Evolutionary conservation across 2,888 invertebrate genomes (phyloP).

Genomic region (Trichogramma evanescens): DNA sequence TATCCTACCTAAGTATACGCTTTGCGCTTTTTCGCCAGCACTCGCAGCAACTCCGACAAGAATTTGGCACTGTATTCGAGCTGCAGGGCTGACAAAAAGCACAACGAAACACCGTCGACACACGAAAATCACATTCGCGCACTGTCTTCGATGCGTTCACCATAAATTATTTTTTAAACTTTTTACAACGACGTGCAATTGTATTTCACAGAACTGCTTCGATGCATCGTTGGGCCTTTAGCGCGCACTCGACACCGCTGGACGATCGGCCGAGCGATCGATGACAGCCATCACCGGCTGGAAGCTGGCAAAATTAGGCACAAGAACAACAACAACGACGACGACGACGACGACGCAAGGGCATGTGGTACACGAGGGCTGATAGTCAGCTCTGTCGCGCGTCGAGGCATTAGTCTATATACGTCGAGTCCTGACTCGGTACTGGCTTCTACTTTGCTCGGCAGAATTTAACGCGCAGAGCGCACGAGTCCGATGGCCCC

Average conservation of each 20-base stretch:
- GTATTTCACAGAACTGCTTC: background rate
- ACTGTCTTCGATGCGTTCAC: no score
- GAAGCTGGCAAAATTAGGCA: background rate
- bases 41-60: no score
- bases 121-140: no score
- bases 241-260: background rate
- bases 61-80: no score
- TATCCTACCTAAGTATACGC: no score
- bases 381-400: background rate
- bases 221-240: constrained; percentile 1
- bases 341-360: background rate
- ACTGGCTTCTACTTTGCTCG: background rate
- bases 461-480: no score
- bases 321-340: background rate
- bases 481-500: background rate
- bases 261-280: background rate
- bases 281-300: background rate
- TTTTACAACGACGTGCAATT: background rate
- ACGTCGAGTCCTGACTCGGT: background rate
- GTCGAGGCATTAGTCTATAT: background rate
- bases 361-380: constrained; percentile 9
- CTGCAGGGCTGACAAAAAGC: no score
- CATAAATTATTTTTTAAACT: no score
- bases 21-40: no score
- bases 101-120: no score